Conservation (phyloP, 2,113 vertebrate genomes). For the Sinocyclocheilus maitianheensis region DNA sequence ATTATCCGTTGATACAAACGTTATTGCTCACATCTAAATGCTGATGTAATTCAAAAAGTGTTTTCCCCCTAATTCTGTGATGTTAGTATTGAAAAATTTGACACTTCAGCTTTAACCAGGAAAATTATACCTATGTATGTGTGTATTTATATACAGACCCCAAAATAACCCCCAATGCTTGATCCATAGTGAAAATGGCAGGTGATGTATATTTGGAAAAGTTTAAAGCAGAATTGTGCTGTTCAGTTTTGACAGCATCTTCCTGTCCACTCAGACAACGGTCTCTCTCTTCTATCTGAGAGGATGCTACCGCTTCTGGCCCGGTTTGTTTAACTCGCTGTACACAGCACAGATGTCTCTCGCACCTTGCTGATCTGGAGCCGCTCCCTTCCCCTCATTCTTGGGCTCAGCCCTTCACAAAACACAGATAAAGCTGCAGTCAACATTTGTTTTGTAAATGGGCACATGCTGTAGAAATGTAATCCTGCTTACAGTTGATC, state of each 20-base stretch:
- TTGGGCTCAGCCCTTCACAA: constrained; percentile 9
- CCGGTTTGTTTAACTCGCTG: background rate
- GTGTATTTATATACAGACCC: background rate
- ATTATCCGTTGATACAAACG: no score
- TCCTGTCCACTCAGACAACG: constrained; percentile 51
- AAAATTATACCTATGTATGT: background rate
- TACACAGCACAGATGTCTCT: constrained; percentile 8
- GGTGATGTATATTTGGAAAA: background rate
- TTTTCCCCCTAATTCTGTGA: no score
- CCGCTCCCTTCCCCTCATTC: background rate
- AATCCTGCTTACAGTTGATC: constrained; percentile 73
- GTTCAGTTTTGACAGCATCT: constrained; percentile 55
- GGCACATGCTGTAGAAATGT: constrained; percentile 76
- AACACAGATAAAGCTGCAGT: constrained; percentile 59
- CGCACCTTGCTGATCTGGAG: background rate
- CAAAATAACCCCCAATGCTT: background rate
- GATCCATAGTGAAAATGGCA: background rate
- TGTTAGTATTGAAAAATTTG: no score
- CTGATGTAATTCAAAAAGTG: no score
- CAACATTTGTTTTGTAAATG: constrained; percentile 80
- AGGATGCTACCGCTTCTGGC: constrained; percentile 57
- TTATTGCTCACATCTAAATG: no score
- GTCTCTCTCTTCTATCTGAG: constrained; percentile 63
- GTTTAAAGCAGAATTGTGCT: background rate
- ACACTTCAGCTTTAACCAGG: background rate